Conservation (phyloP, 2,113 vertebrate genomes). For the Microcebus ravelobensis region DNA sequence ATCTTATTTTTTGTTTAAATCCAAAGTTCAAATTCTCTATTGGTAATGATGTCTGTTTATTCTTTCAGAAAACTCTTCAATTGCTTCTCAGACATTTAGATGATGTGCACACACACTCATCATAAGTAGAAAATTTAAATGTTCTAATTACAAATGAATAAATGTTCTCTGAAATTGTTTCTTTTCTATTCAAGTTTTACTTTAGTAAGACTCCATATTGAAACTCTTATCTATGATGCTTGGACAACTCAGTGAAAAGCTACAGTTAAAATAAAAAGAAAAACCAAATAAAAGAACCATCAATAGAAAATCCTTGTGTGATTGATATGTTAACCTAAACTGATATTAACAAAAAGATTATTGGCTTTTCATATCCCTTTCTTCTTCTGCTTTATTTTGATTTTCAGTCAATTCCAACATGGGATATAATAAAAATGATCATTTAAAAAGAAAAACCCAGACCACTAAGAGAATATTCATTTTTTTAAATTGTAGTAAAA, state of each 20-base stretch:
- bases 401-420: background rate
- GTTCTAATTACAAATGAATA: background rate
- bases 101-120: rapidly evolving
- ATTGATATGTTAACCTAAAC: background rate
- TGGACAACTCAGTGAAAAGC: background rate
- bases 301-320: background rate
- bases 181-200: background rate
- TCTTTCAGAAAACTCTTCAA: background rate
- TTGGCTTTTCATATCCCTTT: background rate
- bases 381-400: background rate
- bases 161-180: background rate
- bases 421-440: background rate
- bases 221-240: background rate
- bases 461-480: background rate
- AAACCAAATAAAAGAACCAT: background rate
- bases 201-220: background rate
- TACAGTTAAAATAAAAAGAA: background rate
- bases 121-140: background rate
- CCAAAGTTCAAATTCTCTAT: background rate
- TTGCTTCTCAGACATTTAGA: background rate
- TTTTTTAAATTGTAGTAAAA: background rate
- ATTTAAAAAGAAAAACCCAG: background rate
- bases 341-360: background rate
- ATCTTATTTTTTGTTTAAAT: background rate
- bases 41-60: background rate